These are phyloP conservation scores for Neotoma lepida DNA, from an alignment of 2,113 vertebrate genomes.

Conservation along the genomic window DNA sequence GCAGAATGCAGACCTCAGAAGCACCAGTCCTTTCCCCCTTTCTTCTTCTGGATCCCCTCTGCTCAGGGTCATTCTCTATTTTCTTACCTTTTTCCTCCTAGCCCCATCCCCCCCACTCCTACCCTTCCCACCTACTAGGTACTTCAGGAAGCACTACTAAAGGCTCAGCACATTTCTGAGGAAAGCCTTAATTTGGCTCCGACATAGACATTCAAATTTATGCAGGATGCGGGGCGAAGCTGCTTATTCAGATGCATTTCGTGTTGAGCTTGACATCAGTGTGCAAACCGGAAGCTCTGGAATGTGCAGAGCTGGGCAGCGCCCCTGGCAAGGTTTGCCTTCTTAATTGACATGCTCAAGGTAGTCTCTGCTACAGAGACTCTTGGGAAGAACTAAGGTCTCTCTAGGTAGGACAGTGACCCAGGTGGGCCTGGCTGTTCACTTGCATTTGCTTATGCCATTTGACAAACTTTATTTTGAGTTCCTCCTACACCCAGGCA, in stretches of 20 bases:
- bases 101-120: not conserved
- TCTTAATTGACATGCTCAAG: not conserved
- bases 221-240: not conserved
- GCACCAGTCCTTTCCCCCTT: not conserved
- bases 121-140: not conserved
- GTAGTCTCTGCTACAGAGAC: not conserved
- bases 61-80: not conserved
- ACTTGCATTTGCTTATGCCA: not conserved
- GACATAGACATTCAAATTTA: conserved; percentile 13
- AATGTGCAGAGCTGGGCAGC: not conserved
- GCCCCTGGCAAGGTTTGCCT: not conserved
- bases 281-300: not conserved
- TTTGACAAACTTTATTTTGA: not conserved
- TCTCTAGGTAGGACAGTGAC: too few relatives aligned
- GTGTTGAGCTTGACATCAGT: not conserved
- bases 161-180: not conserved
- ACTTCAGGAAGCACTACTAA: not conserved
- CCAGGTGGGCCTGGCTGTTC: not conserved
- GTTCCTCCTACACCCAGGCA: not conserved
- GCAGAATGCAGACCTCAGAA: conserved; percentile 47
- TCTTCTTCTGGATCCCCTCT: not conserved
- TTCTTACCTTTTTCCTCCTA: not conserved
- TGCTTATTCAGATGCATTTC: conserved; percentile 1
- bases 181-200: not conserved
- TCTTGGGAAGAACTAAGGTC: not conserved